Conservation (phyloP, 1,140 invertebrate genomes). For the Aphaenogaster ashmeadi region DNA sequence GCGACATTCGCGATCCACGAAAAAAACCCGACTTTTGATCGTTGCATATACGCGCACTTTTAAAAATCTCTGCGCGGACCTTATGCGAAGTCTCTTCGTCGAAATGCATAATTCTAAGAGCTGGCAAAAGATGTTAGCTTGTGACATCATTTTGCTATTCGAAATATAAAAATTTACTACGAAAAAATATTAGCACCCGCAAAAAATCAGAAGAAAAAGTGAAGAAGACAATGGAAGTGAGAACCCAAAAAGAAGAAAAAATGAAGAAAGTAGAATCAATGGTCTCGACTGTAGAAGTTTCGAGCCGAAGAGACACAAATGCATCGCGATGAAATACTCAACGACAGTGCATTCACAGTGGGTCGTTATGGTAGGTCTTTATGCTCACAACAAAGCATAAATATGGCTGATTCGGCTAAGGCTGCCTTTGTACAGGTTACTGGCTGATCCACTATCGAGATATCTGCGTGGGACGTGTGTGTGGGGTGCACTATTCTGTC, state of each 20-base stretch:
- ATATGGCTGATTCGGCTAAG: conserved; percentile 82
- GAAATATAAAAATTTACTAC: not conserved
- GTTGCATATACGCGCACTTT: not conserved
- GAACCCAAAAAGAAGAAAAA: not conserved
- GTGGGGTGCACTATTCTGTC: conserved; percentile 26
- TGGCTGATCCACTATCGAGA: conserved; percentile 82
- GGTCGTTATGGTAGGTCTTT: conserved; percentile 80
- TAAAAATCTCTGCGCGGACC: not conserved
- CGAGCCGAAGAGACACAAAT: conserved; percentile 80
- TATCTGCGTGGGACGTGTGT: conserved; percentile 78
- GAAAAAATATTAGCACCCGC: not conserved
- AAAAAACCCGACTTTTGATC: conserved; percentile 8
- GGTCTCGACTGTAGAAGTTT: conserved; percentile 76
- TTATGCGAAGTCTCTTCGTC: not conserved
- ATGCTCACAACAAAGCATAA: conserved; percentile 83
- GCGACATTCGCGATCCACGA: conserved; percentile 31
- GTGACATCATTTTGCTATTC: not conserved
- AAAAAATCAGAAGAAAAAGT: not conserved
- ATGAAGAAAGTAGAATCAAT: conserved; percentile 68
- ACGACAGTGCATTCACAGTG: conserved; percentile 79
- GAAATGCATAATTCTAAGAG: conserved; percentile 20
- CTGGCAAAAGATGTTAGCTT: not conserved
- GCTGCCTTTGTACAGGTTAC: conserved; percentile 79
- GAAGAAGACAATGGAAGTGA: not conserved
- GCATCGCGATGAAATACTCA: conserved; percentile 82